These are phyloP conservation scores for Metridium senile DNA, from an alignment of 92 coral and sea anemone genomes.

Conservation along the genomic window DNA sequence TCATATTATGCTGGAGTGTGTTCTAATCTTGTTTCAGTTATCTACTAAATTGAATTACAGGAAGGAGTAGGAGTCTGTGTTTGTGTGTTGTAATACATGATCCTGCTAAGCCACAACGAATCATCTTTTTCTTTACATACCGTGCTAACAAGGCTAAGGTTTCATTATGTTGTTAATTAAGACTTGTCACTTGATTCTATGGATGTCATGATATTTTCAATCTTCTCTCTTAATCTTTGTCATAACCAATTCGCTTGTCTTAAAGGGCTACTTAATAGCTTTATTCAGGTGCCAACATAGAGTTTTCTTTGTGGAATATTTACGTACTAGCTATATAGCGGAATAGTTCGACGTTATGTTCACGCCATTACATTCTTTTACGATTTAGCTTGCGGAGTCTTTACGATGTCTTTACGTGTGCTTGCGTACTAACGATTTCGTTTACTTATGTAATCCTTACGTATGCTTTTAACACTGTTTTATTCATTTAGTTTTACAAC, in stretches of 20 bases:
- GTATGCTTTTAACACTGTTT: too few species aligned
- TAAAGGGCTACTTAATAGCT: not conserved
- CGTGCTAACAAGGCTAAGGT: conserved; percentile 16
- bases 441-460: too few species aligned
- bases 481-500: too few species aligned
- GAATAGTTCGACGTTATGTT: too few species aligned
- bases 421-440: too few species aligned
- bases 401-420: too few species aligned
- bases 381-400: too few species aligned
- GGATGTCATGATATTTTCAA: conserved; percentile 1
- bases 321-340: not conserved
- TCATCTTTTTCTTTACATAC: conserved; percentile 21
- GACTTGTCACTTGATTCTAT: conserved; percentile 6
- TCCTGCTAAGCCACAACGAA: not conserved
- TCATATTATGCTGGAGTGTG: not conserved
- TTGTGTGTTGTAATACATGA: not conserved
- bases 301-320: not conserved
- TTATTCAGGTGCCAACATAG: conserved; percentile 5
- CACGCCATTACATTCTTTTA: too few species aligned
- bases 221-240: not conserved
- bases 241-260: conserved; percentile 3
- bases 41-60: not conserved
- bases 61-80: conserved; percentile 4
- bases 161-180: not conserved
- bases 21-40: not conserved